Percentiles rank a stretch among this genome's conserved stretches.
phyloP scores from a whole-genome alignment of 2,113 vertebrate genomes.

The Forbesichthys papilliferus region DNA sequence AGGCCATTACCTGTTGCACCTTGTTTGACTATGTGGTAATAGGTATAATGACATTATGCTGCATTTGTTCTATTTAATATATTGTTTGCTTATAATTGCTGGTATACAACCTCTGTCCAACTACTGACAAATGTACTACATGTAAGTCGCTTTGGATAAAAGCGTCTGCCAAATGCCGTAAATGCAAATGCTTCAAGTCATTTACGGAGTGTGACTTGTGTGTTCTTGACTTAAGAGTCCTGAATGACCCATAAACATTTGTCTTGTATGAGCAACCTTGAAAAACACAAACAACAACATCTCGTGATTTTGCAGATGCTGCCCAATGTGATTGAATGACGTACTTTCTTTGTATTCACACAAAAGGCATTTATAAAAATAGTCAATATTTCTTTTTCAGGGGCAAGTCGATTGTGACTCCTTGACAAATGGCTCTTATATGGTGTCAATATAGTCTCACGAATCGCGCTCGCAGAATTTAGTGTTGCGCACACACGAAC shows the following conservation, averaged over 20 bases:
- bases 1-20: too few relatives aligned
- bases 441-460: too few relatives aligned
- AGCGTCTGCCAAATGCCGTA: too few relatives aligned
- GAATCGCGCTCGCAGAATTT: too few relatives aligned
- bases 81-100: too few relatives aligned
- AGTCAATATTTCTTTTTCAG: not conserved
- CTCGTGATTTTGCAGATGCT: not conserved
- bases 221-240: not conserved
- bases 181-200: not conserved
- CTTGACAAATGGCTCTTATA: not conserved
- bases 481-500: too few relatives aligned
- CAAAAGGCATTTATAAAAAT: not conserved
- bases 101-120: too few relatives aligned
- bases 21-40: too few relatives aligned
- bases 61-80: too few relatives aligned
- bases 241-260: not conserved
- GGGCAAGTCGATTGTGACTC: not conserved
- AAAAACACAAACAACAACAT: not conserved
- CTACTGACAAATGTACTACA: too few relatives aligned
- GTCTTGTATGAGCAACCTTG: not conserved
- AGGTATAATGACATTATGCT: too few relatives aligned
- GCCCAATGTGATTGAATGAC: not conserved
- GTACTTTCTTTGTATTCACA: not conserved
- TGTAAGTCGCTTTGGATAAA: too few relatives aligned
- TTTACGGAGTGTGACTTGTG: not conserved